Evolutionary conservation across 1,140 invertebrate genomes (phyloP), one percentile per base, ranked within the genome.

Genomic region (Hylaeus anthracinus): DNA sequence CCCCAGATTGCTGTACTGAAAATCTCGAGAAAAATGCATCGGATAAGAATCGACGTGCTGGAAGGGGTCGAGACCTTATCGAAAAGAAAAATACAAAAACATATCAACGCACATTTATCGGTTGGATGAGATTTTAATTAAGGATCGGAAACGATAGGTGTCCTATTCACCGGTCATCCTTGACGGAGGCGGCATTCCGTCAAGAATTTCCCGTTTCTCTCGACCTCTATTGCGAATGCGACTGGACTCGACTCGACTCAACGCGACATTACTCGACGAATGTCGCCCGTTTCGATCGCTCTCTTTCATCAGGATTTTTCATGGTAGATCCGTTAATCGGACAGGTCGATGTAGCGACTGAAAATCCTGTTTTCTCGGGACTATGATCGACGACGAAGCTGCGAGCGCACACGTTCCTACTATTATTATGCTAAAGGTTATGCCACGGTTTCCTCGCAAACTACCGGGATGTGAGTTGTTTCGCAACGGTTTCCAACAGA

Each of bases 121-220:
- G 55, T 39, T 41, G 64, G 26, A 41, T 61, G 69, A 56, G 53
- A 72, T 72, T 84, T 67, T 79, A 82, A 86, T 84, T 65, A n/a
- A 14, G 72, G 64, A 70, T 72, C 73, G 26, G 12, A 10, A 77
- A 48, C 75, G 71, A 82, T 80, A 37, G 70, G 41, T 45, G 58
- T 45, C 64, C 55, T 53, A 58, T 79, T 72, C 72, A 82, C 72
- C 65, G 53, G 86, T 84, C 77, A 88, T 89, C 86, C 86, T 89
- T 88, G 86, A 89, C 79, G 58, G 65, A 14, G 72, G 58, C 83
- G 58, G 80, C 86, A 88, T 89, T 89, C 83, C 82, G 53, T 64
- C 58, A 71, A 37, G 70, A 74, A 82, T 88, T 85, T 87, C 86
- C 86, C 84, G 85, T 83, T 89, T 83, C 82, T 71, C 66, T 43